These are phyloP conservation scores for Campoplex capitator DNA, from an alignment of 2,888 invertebrate genomes.

Conservation along the genomic window DNA sequence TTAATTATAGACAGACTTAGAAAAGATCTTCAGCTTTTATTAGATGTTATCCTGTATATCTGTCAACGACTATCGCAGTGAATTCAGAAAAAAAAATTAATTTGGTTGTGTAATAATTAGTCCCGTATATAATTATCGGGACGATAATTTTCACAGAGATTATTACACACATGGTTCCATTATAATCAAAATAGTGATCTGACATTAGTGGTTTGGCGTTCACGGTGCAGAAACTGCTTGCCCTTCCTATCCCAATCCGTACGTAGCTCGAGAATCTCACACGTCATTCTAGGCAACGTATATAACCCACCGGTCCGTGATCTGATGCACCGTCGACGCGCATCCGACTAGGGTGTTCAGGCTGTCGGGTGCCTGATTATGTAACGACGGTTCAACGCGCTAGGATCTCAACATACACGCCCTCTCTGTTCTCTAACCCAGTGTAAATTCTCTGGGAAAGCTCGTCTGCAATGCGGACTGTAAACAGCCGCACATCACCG, in stretches of 20 bases:
- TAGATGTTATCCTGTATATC: neutral
- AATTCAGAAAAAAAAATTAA: neutral
- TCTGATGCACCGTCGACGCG: slow-evolving; percentile 67
- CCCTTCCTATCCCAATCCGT: slow-evolving; percentile 4
- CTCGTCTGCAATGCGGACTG: slow-evolving; percentile 60
- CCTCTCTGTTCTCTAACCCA: slow-evolving; percentile 2
- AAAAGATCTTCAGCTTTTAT: too few species aligned
- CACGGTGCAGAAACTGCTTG: neutral
- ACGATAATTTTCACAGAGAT: neutral
- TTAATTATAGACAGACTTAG: too few species aligned
- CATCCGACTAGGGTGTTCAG: slow-evolving; percentile 40
- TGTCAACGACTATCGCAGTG: neutral
- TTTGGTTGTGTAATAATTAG: neutral
- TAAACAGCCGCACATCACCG: slow-evolving; percentile 54
- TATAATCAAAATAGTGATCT: slow-evolving; percentile 58
- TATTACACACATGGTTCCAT: slow-evolving; percentile 42
- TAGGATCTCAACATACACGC: slow-evolving; percentile 29
- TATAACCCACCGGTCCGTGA: slow-evolving; percentile 54
- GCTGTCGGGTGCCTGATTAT: slow-evolving; percentile 75
- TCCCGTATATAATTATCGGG: neutral
- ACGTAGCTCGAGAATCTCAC: slow-evolving; percentile 49
- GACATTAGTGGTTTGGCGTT: slow-evolving; percentile 28
- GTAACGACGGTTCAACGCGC: slow-evolving; percentile 73
- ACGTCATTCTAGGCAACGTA: slow-evolving; percentile 51
- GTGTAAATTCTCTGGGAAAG: slow-evolving; percentile 35